Percentiles rank a stretch among this genome's conserved stretches.
Evolutionary conservation across 2,797 vertebrate genomes (phyloP).

Genomic region (Catamblyrhynchus diadema): DNA sequence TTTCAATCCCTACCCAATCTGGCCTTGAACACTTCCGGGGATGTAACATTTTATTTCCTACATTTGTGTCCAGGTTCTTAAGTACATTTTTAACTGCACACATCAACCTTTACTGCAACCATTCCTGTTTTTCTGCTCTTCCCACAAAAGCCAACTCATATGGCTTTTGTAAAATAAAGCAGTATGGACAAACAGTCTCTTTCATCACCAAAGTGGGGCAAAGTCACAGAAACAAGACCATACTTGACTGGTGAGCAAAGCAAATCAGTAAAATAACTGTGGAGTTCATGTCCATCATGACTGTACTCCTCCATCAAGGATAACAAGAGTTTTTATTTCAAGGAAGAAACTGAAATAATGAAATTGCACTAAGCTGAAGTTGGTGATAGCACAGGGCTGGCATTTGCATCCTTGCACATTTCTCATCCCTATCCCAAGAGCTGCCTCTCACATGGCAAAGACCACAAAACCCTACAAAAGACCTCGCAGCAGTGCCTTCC

Average conservation of each 20-base stretch:
- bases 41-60: neutral
- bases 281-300: neutral
- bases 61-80: neutral
- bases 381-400: neutral
- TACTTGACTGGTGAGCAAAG: neutral
- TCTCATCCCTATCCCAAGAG: neutral
- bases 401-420: neutral
- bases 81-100: neutral
- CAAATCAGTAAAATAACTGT: neutral
- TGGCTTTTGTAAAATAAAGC: neutral
- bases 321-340: neutral
- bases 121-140: neutral
- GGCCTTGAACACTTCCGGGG: neutral
- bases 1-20: neutral
- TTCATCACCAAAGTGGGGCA: neutral
- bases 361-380: neutral
- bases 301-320: neutral
- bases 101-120: neutral
- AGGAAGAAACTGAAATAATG: neutral
- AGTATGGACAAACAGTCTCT: neutral
- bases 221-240: neutral
- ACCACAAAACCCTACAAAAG: fast-evolving
- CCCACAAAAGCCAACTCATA: neutral
- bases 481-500: neutral
- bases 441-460: neutral